Evolutionary conservation across 1,140 invertebrate genomes (phyloP).

Genomic region (Harlomillsia oculata): DNA sequence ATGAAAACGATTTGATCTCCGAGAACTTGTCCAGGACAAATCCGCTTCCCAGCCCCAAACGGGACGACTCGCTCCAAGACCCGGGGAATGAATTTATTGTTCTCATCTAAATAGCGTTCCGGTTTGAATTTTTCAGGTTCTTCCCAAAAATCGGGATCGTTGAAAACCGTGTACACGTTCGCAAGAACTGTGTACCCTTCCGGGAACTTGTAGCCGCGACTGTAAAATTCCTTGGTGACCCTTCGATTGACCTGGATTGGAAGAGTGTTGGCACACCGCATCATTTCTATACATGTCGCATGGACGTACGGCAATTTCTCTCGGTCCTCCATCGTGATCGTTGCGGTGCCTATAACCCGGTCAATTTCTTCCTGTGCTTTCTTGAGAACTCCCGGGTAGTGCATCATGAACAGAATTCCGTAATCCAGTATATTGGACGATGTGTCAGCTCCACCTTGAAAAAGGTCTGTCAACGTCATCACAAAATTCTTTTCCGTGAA

Average conservation of each 20-base stretch:
- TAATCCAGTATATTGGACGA: neutral
- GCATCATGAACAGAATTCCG: neutral
- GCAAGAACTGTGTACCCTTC: too few species aligned
- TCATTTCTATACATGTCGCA: neutral
- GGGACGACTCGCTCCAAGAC: too few species aligned
- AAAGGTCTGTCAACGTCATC: neutral
- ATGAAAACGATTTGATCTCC: neutral
- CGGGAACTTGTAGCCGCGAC: neutral
- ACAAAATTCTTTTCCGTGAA: neutral
- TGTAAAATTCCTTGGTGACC: neutral
- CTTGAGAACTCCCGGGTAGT: neutral
- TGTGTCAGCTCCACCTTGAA: neutral
- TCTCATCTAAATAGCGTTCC: too few species aligned
- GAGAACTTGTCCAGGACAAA: conserved; percentile 1
- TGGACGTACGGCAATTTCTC: neutral
- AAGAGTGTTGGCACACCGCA: neutral
- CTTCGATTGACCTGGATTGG: neutral
- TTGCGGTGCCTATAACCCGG: neutral
- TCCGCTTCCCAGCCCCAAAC: conserved; percentile 2
- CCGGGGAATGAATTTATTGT: too few species aligned
- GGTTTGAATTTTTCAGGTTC: neutral
- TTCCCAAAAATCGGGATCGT: neutral
- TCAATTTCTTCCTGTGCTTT: neutral
- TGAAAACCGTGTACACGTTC: too few species aligned
- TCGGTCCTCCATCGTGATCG: neutral